Percentiles rank a stretch among this genome's conserved stretches.
Conservation (phyloP, 1,140 invertebrate species). For the Drosophila simulans region DNA sequence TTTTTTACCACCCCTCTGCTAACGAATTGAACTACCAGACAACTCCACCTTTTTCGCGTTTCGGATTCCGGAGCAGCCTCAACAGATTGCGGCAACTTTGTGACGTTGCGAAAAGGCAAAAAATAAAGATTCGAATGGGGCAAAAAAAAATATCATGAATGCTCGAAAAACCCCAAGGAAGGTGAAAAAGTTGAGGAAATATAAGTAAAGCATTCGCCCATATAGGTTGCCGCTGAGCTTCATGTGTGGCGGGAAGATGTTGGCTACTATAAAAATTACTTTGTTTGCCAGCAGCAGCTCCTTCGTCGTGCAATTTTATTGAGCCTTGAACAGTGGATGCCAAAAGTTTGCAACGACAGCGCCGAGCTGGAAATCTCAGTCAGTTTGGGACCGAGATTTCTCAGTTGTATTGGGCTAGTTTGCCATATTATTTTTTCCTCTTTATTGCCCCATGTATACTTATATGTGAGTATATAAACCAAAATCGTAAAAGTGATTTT, state of each 20-base stretch:
- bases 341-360: constrained; percentile 65
- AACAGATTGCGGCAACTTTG: constrained; percentile 65
- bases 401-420: constrained; percentile 79
- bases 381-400: constrained; percentile 53
- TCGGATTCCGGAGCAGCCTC: constrained; percentile 48
- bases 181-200: constrained; percentile 46
- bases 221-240: constrained; percentile 15
- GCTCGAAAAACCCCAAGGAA: constrained; percentile 30
- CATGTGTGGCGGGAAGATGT: constrained; percentile 39
- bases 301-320: constrained; percentile 76
- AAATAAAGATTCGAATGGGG: constrained; percentile 12
- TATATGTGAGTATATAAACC: constrained; percentile 64
- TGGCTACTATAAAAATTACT: constrained; percentile 74
- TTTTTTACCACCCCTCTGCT: constrained; percentile 32
- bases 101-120: constrained; percentile 56
- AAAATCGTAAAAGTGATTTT: constrained; percentile 82
- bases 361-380: constrained; percentile 44
- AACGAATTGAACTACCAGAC: constrained; percentile 77
- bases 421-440: constrained; percentile 35
- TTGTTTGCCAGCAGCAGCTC: constrained; percentile 64
- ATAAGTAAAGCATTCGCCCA: constrained; percentile 51
- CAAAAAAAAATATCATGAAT: constrained; percentile 19
- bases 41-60: constrained; percentile 79
- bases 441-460: constrained; percentile 33
- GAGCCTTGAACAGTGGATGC: constrained; percentile 55